These are phyloP conservation scores for Anticlea derivata DNA, from an alignment of 2,888 invertebrate species.

Conservation along the genomic window DNA sequence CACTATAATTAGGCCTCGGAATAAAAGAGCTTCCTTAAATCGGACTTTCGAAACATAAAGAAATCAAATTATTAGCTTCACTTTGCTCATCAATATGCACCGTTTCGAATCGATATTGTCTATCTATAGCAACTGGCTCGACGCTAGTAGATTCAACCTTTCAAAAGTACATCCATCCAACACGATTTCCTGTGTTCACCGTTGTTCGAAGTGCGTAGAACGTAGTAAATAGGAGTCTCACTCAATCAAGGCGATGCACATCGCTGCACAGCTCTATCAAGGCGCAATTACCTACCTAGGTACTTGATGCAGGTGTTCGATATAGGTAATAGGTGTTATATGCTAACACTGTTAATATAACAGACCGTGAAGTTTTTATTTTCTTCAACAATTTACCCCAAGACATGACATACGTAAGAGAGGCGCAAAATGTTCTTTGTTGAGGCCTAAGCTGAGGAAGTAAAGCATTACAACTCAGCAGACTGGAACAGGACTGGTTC, in stretches of 20 bases:
- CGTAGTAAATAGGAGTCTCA: slow-evolving; percentile 20
- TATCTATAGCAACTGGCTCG: slow-evolving; percentile 12
- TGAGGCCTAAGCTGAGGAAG: slow-evolving; percentile 39
- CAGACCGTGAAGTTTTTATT: not conserved
- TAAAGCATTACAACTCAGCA: slow-evolving; percentile 66
- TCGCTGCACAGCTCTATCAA: slow-evolving; percentile 27
- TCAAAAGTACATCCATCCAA: slow-evolving; percentile 29
- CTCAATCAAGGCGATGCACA: slow-evolving; percentile 32
- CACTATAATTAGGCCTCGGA: not conserved
- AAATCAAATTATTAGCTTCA: slow-evolving; percentile 6
- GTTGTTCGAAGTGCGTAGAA: slow-evolving; percentile 26
- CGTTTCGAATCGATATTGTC: slow-evolving; percentile 19
- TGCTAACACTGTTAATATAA: not conserved
- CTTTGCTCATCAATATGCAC: slow-evolving; percentile 16
- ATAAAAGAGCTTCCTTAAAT: not conserved
- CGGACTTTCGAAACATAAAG: not conserved
- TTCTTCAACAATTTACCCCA: not conserved
- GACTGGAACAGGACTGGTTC: slow-evolving; percentile 78
- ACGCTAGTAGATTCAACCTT: slow-evolving; percentile 23
- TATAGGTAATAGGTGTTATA: too few relatives aligned
- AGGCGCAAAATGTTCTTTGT: slow-evolving; percentile 19
- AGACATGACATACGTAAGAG: not conserved
- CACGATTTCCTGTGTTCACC: slow-evolving; percentile 33
- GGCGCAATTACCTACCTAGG: slow-evolving; percentile 24
- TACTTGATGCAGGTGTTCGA: slow-evolving; percentile 19